These are phyloP conservation scores for Halocynthia roretzi DNA, from an alignment of 23 tunicate species.

Conservation along the genomic window DNA sequence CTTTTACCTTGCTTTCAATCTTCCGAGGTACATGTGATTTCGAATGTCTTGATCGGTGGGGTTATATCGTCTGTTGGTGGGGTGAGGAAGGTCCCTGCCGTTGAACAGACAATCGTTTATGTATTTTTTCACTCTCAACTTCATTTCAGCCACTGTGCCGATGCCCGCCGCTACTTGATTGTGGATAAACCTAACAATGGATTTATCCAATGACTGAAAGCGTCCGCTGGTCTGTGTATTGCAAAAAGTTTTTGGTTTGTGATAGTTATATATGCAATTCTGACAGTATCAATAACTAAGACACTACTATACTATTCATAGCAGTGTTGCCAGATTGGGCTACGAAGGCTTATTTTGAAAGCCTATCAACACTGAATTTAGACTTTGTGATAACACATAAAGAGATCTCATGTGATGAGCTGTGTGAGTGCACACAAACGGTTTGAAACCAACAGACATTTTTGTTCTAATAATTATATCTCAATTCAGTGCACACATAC, in stretches of 20 bases:
- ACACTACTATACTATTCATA: too few species aligned
- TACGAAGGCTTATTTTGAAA: too few species aligned
- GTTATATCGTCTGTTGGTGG: not conserved
- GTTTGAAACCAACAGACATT: too few species aligned
- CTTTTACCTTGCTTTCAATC: not conserved
- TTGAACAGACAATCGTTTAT: not conserved
- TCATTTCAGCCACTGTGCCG: not conserved
- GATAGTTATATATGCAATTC: too few species aligned
- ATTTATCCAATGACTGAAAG: not conserved
- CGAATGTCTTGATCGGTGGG: not conserved
- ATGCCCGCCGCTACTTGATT: not conserved
- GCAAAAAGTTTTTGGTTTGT: not conserved
- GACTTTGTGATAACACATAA: too few species aligned
- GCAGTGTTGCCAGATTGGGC: too few species aligned
- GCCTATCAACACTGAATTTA: too few species aligned
- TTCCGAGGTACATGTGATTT: conserved; percentile 3
- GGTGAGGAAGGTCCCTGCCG: not conserved
- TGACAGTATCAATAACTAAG: too few species aligned
- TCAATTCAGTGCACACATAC: too few species aligned
- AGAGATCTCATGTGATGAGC: too few species aligned
- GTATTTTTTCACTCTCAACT: not conserved
- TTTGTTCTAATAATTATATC: too few species aligned
- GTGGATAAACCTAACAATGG: conserved; percentile 7
- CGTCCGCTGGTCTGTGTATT: not conserved
- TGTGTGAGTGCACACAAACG: too few species aligned